Conservation (phyloP, 2,113 vertebrate species). For the Scartelaos histophorus region DNA sequence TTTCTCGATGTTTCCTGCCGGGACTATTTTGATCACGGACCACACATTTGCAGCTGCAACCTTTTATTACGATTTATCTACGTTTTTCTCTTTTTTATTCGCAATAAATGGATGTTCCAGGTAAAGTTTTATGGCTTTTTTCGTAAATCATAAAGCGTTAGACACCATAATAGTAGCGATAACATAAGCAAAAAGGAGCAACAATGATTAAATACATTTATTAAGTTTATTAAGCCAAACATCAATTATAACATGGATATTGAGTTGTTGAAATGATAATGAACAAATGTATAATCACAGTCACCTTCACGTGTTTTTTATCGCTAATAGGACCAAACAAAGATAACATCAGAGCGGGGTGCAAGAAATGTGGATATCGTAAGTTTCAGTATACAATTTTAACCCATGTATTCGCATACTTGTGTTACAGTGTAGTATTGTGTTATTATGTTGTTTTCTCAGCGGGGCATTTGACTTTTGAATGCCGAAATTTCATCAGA, state of each 20-base stretch:
- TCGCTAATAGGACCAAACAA: conserved; percentile 89
- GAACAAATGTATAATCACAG: background rate
- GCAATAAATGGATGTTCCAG: conserved; percentile 49
- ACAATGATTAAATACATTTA: background rate
- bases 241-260: background rate
- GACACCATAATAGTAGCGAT: background rate
- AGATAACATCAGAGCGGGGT: conserved; percentile 95
- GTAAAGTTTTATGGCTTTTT: conserved; percentile 12
- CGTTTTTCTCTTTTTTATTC: background rate
- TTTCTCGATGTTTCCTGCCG: conserved; percentile 44
- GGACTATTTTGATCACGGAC: conserved; percentile 44
- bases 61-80: background rate
- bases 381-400: conserved; percentile 70
- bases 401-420: background rate
- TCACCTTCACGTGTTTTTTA: background rate
- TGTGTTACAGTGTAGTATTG: background rate
- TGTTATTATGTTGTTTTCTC: conserved; percentile 19
- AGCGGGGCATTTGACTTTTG: conserved; percentile 97
- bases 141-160: background rate
- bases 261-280: background rate
- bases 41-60: background rate
- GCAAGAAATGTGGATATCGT: conserved; percentile 99
- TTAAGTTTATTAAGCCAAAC: background rate
- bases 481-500: conserved; percentile 96
- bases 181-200: background rate